Percentiles rank a stretch among this genome's conserved stretches.
phyloP scores from a whole-genome alignment of 2,797 vertebrate species.

The Sebastes reedi region DNA sequence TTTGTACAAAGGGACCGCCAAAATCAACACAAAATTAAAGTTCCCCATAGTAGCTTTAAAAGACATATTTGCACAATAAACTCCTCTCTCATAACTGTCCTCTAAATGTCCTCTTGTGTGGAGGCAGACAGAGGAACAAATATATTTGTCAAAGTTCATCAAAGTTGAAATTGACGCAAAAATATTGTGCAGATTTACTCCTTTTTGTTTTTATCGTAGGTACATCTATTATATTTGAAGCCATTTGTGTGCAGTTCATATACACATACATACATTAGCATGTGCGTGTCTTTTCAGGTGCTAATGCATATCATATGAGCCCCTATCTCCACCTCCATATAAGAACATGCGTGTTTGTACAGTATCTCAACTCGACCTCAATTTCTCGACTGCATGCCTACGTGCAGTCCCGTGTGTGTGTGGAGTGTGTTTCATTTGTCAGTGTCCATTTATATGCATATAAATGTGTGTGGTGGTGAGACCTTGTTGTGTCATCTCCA shows the following conservation, averaged over 20 bases:
- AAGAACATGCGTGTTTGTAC: neutral
- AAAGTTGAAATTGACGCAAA: too few relatives aligned
- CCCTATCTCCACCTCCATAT: neutral
- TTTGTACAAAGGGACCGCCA: too few relatives aligned
- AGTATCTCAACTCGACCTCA: constrained; percentile 8
- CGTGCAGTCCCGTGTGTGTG: neutral
- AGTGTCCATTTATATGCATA: constrained; percentile 41
- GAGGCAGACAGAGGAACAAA: too few relatives aligned
- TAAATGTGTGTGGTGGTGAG: constrained; percentile 26
- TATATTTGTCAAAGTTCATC: too few relatives aligned
- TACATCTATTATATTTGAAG: neutral
- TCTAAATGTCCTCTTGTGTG: too few relatives aligned
- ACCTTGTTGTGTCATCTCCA: constrained; percentile 35
- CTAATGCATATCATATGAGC: neutral
- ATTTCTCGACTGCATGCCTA: constrained; percentile 5
- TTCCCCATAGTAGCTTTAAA: neutral
- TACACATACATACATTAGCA: neutral
- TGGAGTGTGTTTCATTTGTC: constrained; percentile 36
- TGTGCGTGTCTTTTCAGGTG: neutral
- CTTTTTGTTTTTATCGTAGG: neutral
- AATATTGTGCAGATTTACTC: neutral
- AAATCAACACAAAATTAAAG: too few relatives aligned
- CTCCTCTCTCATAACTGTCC: neutral
- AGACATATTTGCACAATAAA: neutral
- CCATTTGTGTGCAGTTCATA: neutral